Conservation (phyloP, 2,797 vertebrate genomes). For the Bovichtus diacanthus region DNA sequence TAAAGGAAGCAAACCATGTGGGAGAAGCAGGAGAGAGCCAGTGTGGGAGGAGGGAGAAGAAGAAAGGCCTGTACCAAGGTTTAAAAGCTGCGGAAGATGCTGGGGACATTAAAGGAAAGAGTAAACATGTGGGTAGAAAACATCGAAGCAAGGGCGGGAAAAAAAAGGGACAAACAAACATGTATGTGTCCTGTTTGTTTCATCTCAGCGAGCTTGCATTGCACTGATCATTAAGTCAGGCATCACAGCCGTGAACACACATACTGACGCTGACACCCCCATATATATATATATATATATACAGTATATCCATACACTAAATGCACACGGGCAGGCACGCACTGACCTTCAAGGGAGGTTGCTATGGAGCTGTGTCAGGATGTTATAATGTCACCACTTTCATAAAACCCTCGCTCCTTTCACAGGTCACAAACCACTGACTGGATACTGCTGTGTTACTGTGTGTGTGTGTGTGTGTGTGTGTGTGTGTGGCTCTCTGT, state of each 20-base stretch:
- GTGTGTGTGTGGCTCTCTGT: conserved; percentile 8
- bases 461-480: not conserved
- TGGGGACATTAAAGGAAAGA: conserved; percentile 18
- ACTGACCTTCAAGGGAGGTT: conserved; percentile 76
- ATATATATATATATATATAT: no score
- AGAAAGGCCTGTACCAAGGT: conserved; percentile 34
- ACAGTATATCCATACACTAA: conserved; percentile 27
- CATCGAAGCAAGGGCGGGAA: conserved; percentile 26
- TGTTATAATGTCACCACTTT: conserved; percentile 76
- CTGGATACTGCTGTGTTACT: conserved; percentile 13
- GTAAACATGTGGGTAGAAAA: conserved; percentile 44
- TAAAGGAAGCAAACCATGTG: conserved; percentile 25
- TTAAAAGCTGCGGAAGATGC: conserved; percentile 31
- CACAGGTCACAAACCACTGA: conserved; percentile 71
- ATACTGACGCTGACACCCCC: not conserved
- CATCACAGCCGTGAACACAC: not conserved
- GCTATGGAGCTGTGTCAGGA: conserved; percentile 69
- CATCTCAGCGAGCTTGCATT: conserved; percentile 10
- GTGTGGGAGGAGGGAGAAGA: conserved; percentile 45
- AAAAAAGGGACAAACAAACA: conserved; percentile 8
- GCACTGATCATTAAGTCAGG: conserved; percentile 38
- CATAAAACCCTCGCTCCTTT: conserved; percentile 74
- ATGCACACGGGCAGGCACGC: conserved; percentile 32
- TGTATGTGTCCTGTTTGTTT: conserved; percentile 26
- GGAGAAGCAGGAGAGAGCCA: conserved; percentile 29